phyloP scores from a whole-genome alignment of 2,888 invertebrate genomes.

The Apeira syringaria region DNA sequence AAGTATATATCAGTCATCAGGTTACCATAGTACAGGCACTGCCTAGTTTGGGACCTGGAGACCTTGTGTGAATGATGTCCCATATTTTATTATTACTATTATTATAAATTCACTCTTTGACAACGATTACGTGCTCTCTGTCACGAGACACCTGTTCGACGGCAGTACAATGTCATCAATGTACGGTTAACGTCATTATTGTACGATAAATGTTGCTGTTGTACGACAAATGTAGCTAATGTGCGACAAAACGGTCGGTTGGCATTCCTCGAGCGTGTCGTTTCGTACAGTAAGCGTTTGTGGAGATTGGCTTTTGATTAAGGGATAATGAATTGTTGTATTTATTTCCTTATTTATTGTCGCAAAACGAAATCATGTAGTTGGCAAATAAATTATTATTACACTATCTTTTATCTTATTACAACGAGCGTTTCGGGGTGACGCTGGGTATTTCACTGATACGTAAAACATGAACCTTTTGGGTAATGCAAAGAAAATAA shows the following conservation, averaged over 20 bases:
- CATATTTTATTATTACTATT: too few species aligned
- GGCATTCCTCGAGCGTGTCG: conserved; percentile 22
- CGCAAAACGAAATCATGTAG: not conserved
- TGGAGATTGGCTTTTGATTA: conserved; percentile 21
- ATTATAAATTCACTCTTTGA: too few species aligned
- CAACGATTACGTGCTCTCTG: conserved; percentile 62
- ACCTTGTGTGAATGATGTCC: too few species aligned
- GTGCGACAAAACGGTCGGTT: conserved; percentile 18
- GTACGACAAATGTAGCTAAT: conserved; percentile 22
- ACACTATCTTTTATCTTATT: too few species aligned
- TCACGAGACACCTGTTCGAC: conserved; percentile 63
- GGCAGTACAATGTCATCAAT: conserved; percentile 44
- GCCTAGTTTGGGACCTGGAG: too few species aligned
- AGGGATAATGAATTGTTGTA: conserved; percentile 29
- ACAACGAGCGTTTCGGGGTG: too few species aligned
- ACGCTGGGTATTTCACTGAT: too few species aligned
- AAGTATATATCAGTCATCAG: too few species aligned
- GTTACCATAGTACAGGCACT: too few species aligned
- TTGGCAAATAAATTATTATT: too few species aligned
- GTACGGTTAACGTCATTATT: conserved; percentile 39
- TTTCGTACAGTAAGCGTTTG: conserved; percentile 17
- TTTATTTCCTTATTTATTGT: conserved; percentile 10
- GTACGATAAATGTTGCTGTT: conserved; percentile 18
- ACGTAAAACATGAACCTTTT: too few species aligned
- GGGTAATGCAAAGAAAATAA: too few species aligned